These are phyloP conservation scores for Andrena camellia DNA, from an alignment of 2,888 invertebrate genomes.

Conservation along the genomic window DNA sequence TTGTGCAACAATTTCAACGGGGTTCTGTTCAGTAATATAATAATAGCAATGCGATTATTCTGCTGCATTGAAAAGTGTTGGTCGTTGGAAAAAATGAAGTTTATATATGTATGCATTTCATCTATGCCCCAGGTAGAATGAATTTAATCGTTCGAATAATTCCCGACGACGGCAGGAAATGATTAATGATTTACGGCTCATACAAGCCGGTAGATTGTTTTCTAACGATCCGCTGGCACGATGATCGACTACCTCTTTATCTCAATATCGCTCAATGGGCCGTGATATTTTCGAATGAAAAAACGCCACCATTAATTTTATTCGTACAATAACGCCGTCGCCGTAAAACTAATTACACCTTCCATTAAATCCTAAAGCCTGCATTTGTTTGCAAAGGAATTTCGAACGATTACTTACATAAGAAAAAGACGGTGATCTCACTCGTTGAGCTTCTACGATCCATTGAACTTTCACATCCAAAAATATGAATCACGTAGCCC, in stretches of 20 bases:
- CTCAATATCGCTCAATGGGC: conserved; percentile 51
- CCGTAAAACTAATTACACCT: conserved; percentile 18
- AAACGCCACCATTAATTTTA: conserved; percentile 44
- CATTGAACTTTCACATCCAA: too few species aligned
- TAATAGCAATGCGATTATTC: not conserved
- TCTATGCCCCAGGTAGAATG: conserved; percentile 22
- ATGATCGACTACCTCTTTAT: conserved; percentile 56
- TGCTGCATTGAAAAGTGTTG: too few species aligned
- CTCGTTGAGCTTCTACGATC: too few species aligned
- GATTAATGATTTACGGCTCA: conserved; percentile 60
- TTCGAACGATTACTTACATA: not conserved
- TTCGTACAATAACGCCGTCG: conserved; percentile 28
- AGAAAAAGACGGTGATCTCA: too few species aligned
- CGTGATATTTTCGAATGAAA: conserved; percentile 42
- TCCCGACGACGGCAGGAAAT: conserved; percentile 38
- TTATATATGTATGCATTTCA: conserved; percentile 2
- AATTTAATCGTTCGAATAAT: conserved; percentile 64
- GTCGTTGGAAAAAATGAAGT: too few species aligned
- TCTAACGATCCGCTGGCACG: conserved; percentile 52
- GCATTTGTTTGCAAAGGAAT: not conserved
- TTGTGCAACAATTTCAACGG: not conserved
- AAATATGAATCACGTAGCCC: too few species aligned
- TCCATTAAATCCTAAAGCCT: not conserved
- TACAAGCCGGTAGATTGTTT: conserved; percentile 52
- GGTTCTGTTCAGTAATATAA: not conserved